Evolutionary conservation across 2,797 vertebrate genomes (phyloP).

Genomic region (Myripristis murdjan): DNA sequence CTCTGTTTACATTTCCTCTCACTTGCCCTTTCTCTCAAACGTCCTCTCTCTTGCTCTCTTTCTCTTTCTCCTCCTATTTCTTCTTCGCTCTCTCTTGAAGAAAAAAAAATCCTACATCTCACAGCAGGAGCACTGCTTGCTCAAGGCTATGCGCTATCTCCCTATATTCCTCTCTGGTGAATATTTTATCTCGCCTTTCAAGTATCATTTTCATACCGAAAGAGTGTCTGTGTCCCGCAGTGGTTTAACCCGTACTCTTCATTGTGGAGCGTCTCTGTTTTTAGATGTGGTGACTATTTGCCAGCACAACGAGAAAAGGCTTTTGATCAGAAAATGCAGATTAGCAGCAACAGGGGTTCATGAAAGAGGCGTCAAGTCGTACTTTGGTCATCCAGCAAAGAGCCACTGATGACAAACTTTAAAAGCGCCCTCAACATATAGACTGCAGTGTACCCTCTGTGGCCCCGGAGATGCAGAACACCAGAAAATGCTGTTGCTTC

Average conservation of each 20-base stretch:
- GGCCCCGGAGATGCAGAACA: constrained; percentile 22
- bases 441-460: constrained; percentile 39
- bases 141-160: constrained; percentile 69
- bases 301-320: constrained; percentile 42
- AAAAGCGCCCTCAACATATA: constrained; percentile 32
- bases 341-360: constrained; percentile 42
- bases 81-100: constrained; percentile 11
- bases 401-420: constrained; percentile 37
- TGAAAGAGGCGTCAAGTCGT: constrained; percentile 58
- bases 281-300: constrained; percentile 56
- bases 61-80: constrained; percentile 30
- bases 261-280: constrained; percentile 57
- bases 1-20: constrained; percentile 44
- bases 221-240: constrained; percentile 48
- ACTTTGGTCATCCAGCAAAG: constrained; percentile 53
- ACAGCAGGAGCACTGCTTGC: constrained; percentile 66
- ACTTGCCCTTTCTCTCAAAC: constrained; percentile 30
- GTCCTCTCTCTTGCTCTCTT: constrained; percentile 6
- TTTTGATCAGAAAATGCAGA: constrained; percentile 63
- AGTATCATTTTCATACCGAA: constrained; percentile 71
- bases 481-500: constrained; percentile 35
- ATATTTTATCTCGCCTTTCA: constrained; percentile 76
- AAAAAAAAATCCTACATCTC: constrained; percentile 37
- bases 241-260: constrained; percentile 35
- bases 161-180: constrained; percentile 69